Conservation (phyloP, 2,888 invertebrate genomes). For the Panzeria rudis region DNA sequence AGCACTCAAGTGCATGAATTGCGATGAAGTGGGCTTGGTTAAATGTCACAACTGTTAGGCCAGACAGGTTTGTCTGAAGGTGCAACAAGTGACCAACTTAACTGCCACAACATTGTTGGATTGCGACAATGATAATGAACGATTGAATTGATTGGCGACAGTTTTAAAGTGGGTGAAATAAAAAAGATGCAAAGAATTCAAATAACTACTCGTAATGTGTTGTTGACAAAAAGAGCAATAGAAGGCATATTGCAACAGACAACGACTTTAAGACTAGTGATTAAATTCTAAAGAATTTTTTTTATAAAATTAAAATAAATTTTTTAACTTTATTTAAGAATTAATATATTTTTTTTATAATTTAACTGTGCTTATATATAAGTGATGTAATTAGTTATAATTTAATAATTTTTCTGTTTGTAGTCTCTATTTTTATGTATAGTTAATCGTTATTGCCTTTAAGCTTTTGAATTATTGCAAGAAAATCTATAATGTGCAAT, state of each 20-base stretch:
- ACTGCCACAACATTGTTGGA: conserved; percentile 25
- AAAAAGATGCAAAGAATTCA: conserved; percentile 12
- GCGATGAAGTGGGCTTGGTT: conserved; percentile 97
- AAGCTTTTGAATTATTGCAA: conserved; percentile 64
- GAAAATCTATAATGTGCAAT: conserved; percentile 66
- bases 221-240: conserved; percentile 5
- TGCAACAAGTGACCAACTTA: conserved; percentile 47
- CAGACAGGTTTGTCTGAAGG: conserved; percentile 13
- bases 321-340: conserved; percentile 25
- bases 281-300: conserved; percentile 45
- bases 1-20: conserved; percentile 96
- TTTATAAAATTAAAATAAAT: conserved; percentile 1
- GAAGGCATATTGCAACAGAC: conserved; percentile 24
- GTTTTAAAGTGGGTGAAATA: conserved; percentile 44
- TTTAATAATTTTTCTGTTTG: conserved; percentile 47
- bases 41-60: conserved; percentile 92
- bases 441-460: conserved; percentile 42
- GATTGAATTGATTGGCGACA: conserved; percentile 10
- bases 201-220: conserved; percentile 39
- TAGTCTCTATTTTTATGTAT: conserved; percentile 45
- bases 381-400: conserved; percentile 49
- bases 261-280: conserved; percentile 59
- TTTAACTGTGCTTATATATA: conserved; percentile 25
- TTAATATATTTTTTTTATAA: conserved; percentile 27
- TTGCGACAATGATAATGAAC: conserved; percentile 51